Base-by-base conservation (phyloP, 2,888 invertebrate genomes). In the Serrognathus titanus region DNA sequence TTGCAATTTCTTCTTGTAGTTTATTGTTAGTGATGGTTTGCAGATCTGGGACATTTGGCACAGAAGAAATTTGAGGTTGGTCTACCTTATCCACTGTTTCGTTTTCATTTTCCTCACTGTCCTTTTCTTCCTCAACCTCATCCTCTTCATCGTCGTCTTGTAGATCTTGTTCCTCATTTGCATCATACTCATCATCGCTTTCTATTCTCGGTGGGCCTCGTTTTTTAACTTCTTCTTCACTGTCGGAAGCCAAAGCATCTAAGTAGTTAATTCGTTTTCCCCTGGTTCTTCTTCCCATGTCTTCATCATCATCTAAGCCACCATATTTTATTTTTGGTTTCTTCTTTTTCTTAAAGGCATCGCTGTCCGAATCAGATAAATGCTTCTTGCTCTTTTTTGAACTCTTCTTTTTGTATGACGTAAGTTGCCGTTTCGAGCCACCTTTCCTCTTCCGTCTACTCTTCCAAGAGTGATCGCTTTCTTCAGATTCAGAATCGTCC, bases 191-290 rank as follows among this genome's bases (percentile, higher is more conserved):
- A 59, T 76, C 82, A 68, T 78, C 81, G 58, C 81, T 80, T 48
- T 62, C 53, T 13, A 76, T 78, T 8, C 80, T 79, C 40, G 78
- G 80, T 52, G 75, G 71, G 41, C 76, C 65, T 39, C 76, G 78
- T 60, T 77, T 78, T 58, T 72, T 79, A 68, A 69, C 65, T 61
- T 81, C 81, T 73, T 87, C 89, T 70, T 87, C 90, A 48, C 86
- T 88, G 72, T 90, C 90, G 0, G 89, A 87, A 61, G 86, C 66
- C 40, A 60, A 51, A 41, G 55, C 85, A 76, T 91, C 92, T 3
- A 89, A 86, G 69, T 92, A 92, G 73, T 88, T 86, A 59, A 89
- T 88, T 75, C 87, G 87, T 66, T 84, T 82, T 61, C 89, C 90
- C 5, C 90, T 76, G 0, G 90, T 90, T 62, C 89, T 79, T 68